Evolutionary conservation across 1,140 invertebrate genomes (phyloP), one percentile per base, ranked within the genome.

Genomic region (Subanguina moxae): DNA sequence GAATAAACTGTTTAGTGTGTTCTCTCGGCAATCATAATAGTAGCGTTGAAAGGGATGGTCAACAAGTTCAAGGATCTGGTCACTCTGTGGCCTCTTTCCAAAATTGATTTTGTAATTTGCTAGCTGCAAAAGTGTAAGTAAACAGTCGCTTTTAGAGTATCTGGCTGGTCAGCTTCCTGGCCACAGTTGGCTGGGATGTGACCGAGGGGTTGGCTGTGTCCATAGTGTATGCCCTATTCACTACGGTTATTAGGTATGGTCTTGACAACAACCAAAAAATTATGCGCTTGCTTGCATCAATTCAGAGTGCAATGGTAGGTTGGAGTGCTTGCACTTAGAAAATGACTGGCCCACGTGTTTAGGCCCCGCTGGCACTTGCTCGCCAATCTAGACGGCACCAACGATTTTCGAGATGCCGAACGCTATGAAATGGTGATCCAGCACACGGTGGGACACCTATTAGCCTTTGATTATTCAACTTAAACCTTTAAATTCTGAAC

Each of bases 331-430:
- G n/a, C n/a, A n/a, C n/a, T n/a, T 56, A 13, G 57, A 21, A 64
- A 8, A 5, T 64, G 17, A 5, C 64, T 56, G 65, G 28, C 25
- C 32, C 1, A 28, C 17, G 25, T 64, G 15, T 64, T 57, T 58
- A 64, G 69, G 65, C 80, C 80, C 3, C 76, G 81, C 23, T 82
- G 80, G 80, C 80, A 82, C 71, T 74, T 79, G 11, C 64, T 82
- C 23, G 78, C 74, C 17, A 77, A 76, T 58, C 63, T 82, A 11
- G 66, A 70, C 13, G 80, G 79, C 56, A 82, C 80, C 0, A 73
- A 69, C 46, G 80, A 82, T 57, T 82, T 78, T 63, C 59, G 79
- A 5, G 80, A 82, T 70, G 62, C 69, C 7, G 79, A 82, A 62
- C 59, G 80, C 59, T 82, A 82, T 61, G 30, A 73, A 28, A 58